These are phyloP conservation scores for Scytalopus superciliaris DNA, from an alignment of 2,113 vertebrate genomes.

Conservation along the genomic window DNA sequence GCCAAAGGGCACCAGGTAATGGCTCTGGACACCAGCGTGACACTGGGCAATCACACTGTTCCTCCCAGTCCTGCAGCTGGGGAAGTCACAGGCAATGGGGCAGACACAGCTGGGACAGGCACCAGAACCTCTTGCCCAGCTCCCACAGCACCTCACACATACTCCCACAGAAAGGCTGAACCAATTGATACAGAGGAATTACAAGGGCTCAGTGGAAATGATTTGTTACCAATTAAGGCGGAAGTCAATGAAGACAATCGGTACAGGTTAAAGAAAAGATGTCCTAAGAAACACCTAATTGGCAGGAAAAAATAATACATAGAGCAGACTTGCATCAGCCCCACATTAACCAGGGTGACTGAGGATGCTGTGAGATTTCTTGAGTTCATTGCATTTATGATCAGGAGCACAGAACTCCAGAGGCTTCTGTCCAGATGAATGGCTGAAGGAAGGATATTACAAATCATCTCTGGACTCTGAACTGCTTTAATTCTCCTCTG, in stretches of 20 bases:
- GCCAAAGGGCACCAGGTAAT: background rate
- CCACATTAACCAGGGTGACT: background rate
- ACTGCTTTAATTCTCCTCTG: background rate
- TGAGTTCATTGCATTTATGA: background rate
- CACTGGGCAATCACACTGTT: background rate
- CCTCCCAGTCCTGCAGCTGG: background rate
- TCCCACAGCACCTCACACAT: rapidly evolving
- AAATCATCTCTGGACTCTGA: background rate
- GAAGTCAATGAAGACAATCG: conserved; percentile 69
- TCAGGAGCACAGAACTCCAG: background rate
- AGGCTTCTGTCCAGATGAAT: background rate
- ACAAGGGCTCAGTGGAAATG: conserved; percentile 47
- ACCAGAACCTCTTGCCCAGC: background rate
- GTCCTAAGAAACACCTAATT: conserved; percentile 57
- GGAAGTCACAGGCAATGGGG: background rate
- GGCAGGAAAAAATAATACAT: background rate
- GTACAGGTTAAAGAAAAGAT: conserved; percentile 60
- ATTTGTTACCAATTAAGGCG: conserved; percentile 64
- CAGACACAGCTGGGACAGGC: background rate
- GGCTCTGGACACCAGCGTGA: background rate
- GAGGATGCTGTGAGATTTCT: background rate
- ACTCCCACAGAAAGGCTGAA: background rate
- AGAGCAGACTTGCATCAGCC: background rate
- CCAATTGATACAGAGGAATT: conserved; percentile 23
- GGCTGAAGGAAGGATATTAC: background rate